phyloP scores from a whole-genome alignment of 2,113 vertebrate genomes.

The Amazona vittata region DNA sequence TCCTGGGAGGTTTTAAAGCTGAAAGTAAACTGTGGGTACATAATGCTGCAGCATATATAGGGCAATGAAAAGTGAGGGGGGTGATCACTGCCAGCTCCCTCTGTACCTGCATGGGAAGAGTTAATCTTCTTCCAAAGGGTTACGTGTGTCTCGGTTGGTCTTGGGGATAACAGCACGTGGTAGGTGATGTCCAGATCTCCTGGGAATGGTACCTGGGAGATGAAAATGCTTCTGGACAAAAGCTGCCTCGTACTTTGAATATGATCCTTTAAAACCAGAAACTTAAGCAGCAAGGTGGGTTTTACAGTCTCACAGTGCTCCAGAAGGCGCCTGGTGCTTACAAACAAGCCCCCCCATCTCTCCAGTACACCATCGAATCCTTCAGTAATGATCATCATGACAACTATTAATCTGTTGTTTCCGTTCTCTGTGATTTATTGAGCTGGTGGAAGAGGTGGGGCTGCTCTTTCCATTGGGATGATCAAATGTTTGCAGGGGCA shows the following conservation, averaged over 20 bases:
- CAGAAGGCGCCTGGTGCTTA: not conserved
- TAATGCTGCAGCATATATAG: fast-evolving
- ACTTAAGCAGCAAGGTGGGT: not conserved
- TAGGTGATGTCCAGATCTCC: not conserved
- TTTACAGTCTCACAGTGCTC: not conserved
- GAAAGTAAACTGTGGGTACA: not conserved
- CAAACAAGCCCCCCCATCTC: conserved; percentile 3
- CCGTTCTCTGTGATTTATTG: conserved; percentile 45
- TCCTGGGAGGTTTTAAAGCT: not conserved
- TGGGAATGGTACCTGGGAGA: not conserved
- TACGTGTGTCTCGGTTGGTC: fast-evolving
- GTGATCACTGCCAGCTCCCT: not conserved
- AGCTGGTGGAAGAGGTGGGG: conserved; percentile 31
- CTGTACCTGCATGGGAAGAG: not conserved
- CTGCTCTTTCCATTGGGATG: conserved; percentile 40
- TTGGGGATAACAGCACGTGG: fast-evolving
- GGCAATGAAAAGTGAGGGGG: fast-evolving
- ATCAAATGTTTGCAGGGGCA: conserved; percentile 54
- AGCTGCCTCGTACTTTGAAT: not conserved
- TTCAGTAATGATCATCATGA: not conserved
- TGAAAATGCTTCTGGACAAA: not conserved
- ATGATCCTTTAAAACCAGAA: not conserved
- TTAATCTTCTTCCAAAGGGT: not conserved
- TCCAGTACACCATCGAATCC: conserved; percentile 21
- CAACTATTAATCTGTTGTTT: conserved; percentile 55